Percentiles rank a stretch among this genome's conserved stretches.
Conservation (phyloP, 2,888 invertebrate genomes). For the Penaeus monodon region DNA sequence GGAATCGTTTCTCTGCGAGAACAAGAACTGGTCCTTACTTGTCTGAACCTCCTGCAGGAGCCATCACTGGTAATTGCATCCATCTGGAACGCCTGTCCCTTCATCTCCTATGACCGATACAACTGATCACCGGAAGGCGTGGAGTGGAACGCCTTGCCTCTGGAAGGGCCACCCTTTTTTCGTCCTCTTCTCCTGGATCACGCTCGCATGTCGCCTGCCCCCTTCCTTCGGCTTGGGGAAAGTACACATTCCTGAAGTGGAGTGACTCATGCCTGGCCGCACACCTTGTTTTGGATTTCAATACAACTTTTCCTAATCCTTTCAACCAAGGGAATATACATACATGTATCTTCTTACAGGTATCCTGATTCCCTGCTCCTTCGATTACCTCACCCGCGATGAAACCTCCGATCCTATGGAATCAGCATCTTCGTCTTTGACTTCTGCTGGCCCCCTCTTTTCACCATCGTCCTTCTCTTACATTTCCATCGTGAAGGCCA, state of each 20-base stretch:
- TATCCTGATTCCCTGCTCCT: constrained; percentile 70
- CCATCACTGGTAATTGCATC: constrained; percentile 71
- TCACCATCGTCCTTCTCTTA: too few relatives aligned
- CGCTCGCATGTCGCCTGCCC: constrained; percentile 69
- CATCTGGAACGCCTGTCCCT: constrained; percentile 70
- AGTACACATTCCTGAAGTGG: constrained; percentile 71
- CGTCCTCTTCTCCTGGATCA: constrained; percentile 69
- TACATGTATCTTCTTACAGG: constrained; percentile 67
- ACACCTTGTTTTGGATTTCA: neutral
- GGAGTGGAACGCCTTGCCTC: constrained; percentile 68
- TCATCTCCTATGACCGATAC: constrained; percentile 71
- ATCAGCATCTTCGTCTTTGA: too few relatives aligned
- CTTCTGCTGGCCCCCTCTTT: too few relatives aligned
- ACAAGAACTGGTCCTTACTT: neutral
- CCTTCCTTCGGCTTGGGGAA: constrained; percentile 69
- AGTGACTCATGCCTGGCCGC: constrained; percentile 49
- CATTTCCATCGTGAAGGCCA: too few relatives aligned
- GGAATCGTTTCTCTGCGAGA: neutral
- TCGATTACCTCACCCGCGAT: too few relatives aligned
- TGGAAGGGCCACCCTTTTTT: constrained; percentile 68
- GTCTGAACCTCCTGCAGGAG: constrained; percentile 66
- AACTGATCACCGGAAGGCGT: constrained; percentile 70
- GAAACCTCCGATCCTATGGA: too few relatives aligned
- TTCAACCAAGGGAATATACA: too few relatives aligned
- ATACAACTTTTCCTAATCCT: too few relatives aligned